Evolutionary conservation across 2,113 vertebrate species (phyloP).

Genomic region (Psilopsiagon aymara): DNA sequence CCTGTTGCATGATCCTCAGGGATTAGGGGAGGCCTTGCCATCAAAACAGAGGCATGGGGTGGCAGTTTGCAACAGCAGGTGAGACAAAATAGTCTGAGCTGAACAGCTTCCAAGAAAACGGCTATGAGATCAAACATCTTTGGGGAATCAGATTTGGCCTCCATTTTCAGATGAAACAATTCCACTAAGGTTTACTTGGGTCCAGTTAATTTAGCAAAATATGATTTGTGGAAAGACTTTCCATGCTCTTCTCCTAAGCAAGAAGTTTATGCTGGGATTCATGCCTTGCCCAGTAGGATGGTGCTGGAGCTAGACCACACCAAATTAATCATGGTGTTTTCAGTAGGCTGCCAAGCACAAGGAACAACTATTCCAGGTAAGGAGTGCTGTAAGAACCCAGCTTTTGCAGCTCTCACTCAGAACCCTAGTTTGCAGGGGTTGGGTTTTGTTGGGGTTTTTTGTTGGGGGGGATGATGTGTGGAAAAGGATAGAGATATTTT

Average conservation of each 20-base stretch:
- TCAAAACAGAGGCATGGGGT: background rate
- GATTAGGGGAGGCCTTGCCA: background rate
- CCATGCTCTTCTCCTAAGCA: background rate
- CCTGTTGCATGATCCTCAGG: background rate
- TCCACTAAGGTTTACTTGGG: background rate
- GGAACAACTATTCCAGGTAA: background rate
- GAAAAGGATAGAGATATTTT: background rate
- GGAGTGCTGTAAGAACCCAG: background rate
- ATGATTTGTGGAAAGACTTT: background rate
- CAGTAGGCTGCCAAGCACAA: background rate
- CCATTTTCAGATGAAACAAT: background rate
- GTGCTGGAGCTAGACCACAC: background rate
- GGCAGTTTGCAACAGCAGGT: background rate
- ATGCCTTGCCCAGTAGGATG: background rate
- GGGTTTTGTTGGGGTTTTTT: background rate
- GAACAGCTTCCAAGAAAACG: background rate
- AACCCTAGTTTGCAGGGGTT: background rate
- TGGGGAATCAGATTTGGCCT: background rate
- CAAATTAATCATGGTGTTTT: background rate
- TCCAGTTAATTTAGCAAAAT: background rate
- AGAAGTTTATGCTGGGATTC: background rate
- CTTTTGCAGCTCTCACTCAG: background rate
- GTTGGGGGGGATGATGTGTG: accelerated
- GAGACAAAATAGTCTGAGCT: background rate
- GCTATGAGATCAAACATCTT: background rate